Conservation (phyloP, 1,140 invertebrate genomes). For the Bombus haemorrhoidalis region DNA sequence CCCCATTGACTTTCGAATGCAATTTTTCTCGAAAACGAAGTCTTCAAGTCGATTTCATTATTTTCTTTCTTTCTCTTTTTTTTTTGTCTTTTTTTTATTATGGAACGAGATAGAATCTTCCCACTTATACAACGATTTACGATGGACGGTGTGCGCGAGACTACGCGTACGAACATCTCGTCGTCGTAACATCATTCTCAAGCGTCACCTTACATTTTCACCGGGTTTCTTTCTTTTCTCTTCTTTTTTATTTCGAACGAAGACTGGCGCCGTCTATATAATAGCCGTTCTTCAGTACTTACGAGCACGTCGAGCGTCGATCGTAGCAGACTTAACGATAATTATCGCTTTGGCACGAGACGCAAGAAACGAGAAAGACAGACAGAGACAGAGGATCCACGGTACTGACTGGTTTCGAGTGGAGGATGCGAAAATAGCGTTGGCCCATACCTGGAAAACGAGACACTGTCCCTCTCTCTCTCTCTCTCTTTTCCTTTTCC, state of each 20-base stretch:
- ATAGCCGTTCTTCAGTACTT: not conserved
- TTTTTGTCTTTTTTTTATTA: too few relatives aligned
- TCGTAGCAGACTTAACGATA: slow-evolving; percentile 19
- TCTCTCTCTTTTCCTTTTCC: not conserved
- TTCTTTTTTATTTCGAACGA: slow-evolving; percentile 1
- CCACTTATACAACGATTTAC: too few relatives aligned
- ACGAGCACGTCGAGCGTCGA: not conserved
- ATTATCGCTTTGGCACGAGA: slow-evolving; percentile 38
- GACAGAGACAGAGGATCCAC: not conserved
- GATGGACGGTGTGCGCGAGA: not conserved
- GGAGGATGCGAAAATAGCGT: slow-evolving; percentile 44
- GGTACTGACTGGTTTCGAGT: slow-evolving; percentile 5
- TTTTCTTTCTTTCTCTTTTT: too few relatives aligned
- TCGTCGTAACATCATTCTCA: not conserved
- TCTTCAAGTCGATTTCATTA: too few relatives aligned
- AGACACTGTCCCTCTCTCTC: slow-evolving; percentile 1
- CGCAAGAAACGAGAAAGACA: slow-evolving; percentile 9
- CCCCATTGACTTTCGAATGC: too few relatives aligned
- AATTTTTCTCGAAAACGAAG: too few relatives aligned
- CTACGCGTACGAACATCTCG: not conserved
- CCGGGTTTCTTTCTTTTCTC: not conserved
- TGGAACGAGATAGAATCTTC: too few relatives aligned
- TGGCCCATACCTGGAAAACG: slow-evolving; percentile 42
- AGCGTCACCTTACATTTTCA: slow-evolving; percentile 6
- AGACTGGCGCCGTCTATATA: slow-evolving; percentile 19